Percentiles rank a stretch among this genome's conserved stretches.
phyloP scores from a whole-genome alignment of 1,140 invertebrate genomes.

The Ips nitidus region DNA sequence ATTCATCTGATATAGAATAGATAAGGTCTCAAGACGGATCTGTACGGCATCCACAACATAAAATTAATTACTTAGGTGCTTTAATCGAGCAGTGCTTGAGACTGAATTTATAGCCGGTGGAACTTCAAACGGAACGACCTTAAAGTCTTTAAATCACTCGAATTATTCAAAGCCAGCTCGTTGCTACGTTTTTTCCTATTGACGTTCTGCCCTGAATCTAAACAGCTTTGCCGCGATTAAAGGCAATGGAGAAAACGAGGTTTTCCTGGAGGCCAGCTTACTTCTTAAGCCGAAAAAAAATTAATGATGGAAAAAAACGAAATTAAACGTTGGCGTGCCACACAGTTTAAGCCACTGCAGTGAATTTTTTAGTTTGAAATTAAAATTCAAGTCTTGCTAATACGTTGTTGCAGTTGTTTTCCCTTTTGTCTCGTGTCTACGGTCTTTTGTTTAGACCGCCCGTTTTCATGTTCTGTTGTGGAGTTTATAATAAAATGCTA shows the following conservation, averaged over 20 bases:
- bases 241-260: not conserved
- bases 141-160: slow-evolving; percentile 7
- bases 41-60: slow-evolving; percentile 1
- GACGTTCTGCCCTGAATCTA: not conserved
- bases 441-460: slow-evolving; percentile 41
- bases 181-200: not conserved
- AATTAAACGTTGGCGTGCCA: slow-evolving; percentile 3
- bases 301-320: slow-evolving; percentile 7
- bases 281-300: not conserved
- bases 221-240: not conserved
- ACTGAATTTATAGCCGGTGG: slow-evolving; percentile 3
- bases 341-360: slow-evolving; percentile 19
- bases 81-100: slow-evolving; percentile 4
- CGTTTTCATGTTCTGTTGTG: slow-evolving; percentile 35
- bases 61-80: slow-evolving; percentile 8
- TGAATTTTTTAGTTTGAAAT: slow-evolving; percentile 37
- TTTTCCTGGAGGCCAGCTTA: not conserved
- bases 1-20: too few relatives aligned
- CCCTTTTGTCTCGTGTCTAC: slow-evolving; percentile 40
- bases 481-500: slow-evolving; percentile 37
- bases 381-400: slow-evolving; percentile 45
- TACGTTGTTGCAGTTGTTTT: slow-evolving; percentile 30
- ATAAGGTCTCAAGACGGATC: not conserved
- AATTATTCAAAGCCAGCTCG: slow-evolving; percentile 2
- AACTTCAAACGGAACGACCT: slow-evolving; percentile 3